These are phyloP conservation scores for Tricholaema leucomelas DNA, from an alignment of 2,113 vertebrate genomes.

Conservation along the genomic window DNA sequence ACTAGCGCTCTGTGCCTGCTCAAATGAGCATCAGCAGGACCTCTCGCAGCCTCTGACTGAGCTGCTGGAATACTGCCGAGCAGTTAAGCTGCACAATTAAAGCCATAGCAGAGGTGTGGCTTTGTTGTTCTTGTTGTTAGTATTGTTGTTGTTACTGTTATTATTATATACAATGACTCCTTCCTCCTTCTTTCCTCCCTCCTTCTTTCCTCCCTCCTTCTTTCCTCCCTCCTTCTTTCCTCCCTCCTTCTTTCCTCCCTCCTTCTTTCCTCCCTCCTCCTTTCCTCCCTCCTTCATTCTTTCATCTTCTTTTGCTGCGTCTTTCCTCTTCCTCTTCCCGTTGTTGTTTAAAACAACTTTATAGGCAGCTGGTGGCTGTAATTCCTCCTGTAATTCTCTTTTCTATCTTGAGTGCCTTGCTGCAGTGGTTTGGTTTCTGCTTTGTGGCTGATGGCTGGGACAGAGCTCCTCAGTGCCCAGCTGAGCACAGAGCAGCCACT, in stretches of 20 bases:
- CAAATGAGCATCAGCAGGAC: background rate
- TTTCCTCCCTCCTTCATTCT: too few species aligned
- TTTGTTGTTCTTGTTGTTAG: background rate
- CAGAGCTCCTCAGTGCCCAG: fast-evolving
- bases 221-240: too few species aligned
- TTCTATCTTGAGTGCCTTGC: background rate
- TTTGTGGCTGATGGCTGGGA: background rate
- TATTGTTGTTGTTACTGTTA: too few species aligned
- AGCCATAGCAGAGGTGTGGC: background rate
- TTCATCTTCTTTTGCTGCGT: too few species aligned
- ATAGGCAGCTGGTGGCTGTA: background rate
- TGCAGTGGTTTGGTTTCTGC: background rate
- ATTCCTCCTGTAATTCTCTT: background rate
- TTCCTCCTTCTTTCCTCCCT: too few species aligned
- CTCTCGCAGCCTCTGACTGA: fast-evolving
- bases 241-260: too few species aligned
- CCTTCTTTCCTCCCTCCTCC: too few species aligned
- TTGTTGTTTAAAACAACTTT: background rate
- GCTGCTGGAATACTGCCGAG: fast-evolving
- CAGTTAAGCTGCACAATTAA: background rate
- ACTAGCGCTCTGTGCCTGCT: background rate
- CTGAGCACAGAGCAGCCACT: background rate
- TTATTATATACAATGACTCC: too few species aligned
- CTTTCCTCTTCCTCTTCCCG: too few species aligned
- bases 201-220: too few species aligned